phyloP scores from a whole-genome alignment of 1,140 invertebrate genomes.

The Bombyx mandarina region DNA sequence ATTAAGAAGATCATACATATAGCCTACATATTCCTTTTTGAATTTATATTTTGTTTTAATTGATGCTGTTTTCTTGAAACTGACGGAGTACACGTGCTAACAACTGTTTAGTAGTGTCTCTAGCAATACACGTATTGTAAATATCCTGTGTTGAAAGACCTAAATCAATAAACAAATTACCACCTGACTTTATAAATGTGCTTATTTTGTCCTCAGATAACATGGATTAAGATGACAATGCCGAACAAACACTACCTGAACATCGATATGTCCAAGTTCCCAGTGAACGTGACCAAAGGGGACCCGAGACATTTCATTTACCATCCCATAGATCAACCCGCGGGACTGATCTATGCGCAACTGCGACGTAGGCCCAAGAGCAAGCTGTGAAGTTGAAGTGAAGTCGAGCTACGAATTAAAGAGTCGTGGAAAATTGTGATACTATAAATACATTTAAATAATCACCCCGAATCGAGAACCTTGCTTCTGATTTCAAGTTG shows the following conservation, averaged over 20 bases:
- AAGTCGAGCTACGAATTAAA: neutral
- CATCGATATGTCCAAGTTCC: constrained; percentile 80
- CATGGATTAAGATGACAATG: constrained; percentile 80
- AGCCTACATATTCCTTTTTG: too few relatives aligned
- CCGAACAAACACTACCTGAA: constrained; percentile 86
- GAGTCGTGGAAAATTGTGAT: neutral
- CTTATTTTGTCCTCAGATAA: constrained; percentile 62
- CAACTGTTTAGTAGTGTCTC: too few relatives aligned
- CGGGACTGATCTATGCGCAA: constrained; percentile 81
- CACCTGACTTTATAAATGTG: too few relatives aligned
- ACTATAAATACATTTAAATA: neutral
- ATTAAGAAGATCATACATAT: too few relatives aligned
- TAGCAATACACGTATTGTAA: too few relatives aligned
- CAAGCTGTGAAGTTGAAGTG: constrained; percentile 55
- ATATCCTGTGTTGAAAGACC: too few relatives aligned
- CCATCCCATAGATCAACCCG: constrained; percentile 81
- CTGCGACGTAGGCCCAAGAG: constrained; percentile 73
- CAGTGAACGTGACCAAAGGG: constrained; percentile 71
- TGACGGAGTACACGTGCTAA: too few relatives aligned
- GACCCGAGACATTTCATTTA: constrained; percentile 78
- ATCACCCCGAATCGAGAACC: neutral
- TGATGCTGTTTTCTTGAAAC: too few relatives aligned
- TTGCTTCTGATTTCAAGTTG: too few relatives aligned
- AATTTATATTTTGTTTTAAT: too few relatives aligned
- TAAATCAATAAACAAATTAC: too few relatives aligned